These are phyloP conservation scores for Chloebia gouldiae DNA, from an alignment of 2,113 vertebrate species.

Conservation along the genomic window DNA sequence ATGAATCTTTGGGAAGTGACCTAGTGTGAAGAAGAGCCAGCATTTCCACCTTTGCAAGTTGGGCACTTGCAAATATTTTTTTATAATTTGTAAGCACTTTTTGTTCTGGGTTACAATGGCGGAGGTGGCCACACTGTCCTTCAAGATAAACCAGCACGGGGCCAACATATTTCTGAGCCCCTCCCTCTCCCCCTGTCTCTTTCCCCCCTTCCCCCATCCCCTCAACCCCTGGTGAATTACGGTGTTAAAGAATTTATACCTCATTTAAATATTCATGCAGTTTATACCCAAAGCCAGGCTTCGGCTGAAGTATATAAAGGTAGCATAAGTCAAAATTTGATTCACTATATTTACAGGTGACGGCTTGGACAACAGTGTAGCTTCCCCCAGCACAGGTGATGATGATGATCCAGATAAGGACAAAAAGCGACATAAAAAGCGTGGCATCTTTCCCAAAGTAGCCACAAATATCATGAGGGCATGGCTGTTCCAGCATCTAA, in stretches of 20 bases:
- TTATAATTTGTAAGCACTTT: not conserved
- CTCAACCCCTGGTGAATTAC: conserved; percentile 45
- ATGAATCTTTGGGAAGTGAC: conserved; percentile 30
- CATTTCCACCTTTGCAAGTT: not conserved
- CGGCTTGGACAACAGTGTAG: conserved; percentile 99
- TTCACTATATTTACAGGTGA: conserved; percentile 94
- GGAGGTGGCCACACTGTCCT: not conserved
- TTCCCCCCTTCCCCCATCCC: not conserved
- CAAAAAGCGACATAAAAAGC: conserved; percentile 99
- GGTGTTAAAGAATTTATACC: conserved; percentile 69
- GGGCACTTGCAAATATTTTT: not conserved
- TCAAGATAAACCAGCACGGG: conserved; percentile 43
- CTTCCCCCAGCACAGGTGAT: conserved; percentile 98
- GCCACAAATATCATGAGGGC: conserved; percentile 99
- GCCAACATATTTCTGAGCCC: conserved; percentile 32
- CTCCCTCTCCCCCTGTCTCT: conserved; percentile 30
- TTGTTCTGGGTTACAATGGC: not conserved
- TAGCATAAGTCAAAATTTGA: conserved; percentile 85
- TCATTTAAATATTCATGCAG: conserved; percentile 76
- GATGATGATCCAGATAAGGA: conserved; percentile 99
- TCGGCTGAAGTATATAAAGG: conserved; percentile 77
- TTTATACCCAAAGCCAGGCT: conserved; percentile 78
- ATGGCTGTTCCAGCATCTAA: conserved; percentile 99
- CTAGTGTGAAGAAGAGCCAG: not conserved
- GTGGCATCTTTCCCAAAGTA: conserved; percentile 99